Evolutionary conservation across 2,888 invertebrate genomes (phyloP), one percentile per base, ranked within the genome.

Genomic region (Gryllus longicercus): DNA sequence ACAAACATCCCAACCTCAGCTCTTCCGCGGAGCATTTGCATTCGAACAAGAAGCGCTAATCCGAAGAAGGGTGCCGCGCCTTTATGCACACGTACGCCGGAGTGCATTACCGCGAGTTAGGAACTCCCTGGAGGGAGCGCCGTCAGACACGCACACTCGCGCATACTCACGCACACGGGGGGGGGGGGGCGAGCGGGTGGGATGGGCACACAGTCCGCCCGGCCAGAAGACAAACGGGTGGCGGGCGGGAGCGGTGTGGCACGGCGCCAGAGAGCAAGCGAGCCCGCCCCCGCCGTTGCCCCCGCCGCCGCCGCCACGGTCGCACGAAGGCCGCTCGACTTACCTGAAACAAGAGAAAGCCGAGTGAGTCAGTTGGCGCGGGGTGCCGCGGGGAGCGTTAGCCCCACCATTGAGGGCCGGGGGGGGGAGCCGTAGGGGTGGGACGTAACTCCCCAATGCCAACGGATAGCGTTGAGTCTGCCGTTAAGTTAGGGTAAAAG

Each of bases 281-380:
- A 14, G 63, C 63, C 63, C 4, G 4, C 16, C 63, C 4, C 8
- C 63, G 63, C 16, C 63, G 51, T 2, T 2, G 16, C 51, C 63
- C 16, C 18, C 63, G 63, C 2, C 63, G 18, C 5, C 63, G n/a
- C 63, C 63, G 63, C 63, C 8, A 5, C 38, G 38, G 38, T 38
- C 38, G 38, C 38, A 8, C 38, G 38, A 8, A 38, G 38, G 38
- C 63, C 63, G 63, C 63, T 63, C 63, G 16, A 63, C 63, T 16
- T 63, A 63, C 63, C 63, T 63, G 63, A 63, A 63, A 63, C 16
- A 14, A 63, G 16, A 16, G 16, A 16, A 63, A 63, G 16, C 16
- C n/a, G 63, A 63, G 63, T 63, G 63, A 63, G 63, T 63, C 63
- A 63, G 63, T 63, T 63, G n/a, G 63, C 16, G 63, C 63, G 63